Evolutionary conservation across 2,113 vertebrate species (phyloP), one percentile per base, ranked within the genome.

Genomic region (Syngnathus floridae): DNA sequence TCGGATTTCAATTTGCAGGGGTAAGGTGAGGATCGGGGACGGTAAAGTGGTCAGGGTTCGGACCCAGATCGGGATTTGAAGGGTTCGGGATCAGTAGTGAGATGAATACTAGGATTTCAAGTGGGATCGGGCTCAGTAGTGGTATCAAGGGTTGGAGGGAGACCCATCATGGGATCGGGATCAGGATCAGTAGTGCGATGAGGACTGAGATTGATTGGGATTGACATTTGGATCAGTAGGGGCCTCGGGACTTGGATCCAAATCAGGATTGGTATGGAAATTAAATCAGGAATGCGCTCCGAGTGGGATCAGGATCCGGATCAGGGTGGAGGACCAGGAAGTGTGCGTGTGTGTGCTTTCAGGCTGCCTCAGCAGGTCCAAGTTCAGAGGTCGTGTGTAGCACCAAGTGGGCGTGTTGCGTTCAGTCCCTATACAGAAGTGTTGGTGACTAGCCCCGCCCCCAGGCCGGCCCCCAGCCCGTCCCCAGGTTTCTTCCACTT

Each of bases 391-490:
- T 68, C 62, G 86, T 87, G 88, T 90, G 89, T 95, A 97, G 95
- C 96, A 98, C 96, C 95, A 93, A 26, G 59, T 13, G 40, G 59
- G 21, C 59, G 62, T 89, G 80, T 69, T 75, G 77, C 69, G 56
- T 62, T 75, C 46, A 51, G 78, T 66, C 74, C 70, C 95, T 99
- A 99, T 93, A 96, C 93, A 0, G 95, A 94, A 86, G 61, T 97
- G 91, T 90, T 92, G 89, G 48, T 88, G 85, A 82, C 93, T 90
- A 56, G 84, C 66, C 38, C 83, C 73, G 89, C 86, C 26, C 90
- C 88, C 0, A 86, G 31, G 38, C 69, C 82, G 16, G 60, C 71
- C 68, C 71, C 74, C 62, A 94, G 89, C 63, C 88, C 77, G 1
- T 92, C 88, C 12, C 85, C 82, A 0, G 88, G 17, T 65, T 93